Evolutionary conservation across 2,797 vertebrate species (phyloP).

Genomic region (Oreonectes daqikongensis): DNA sequence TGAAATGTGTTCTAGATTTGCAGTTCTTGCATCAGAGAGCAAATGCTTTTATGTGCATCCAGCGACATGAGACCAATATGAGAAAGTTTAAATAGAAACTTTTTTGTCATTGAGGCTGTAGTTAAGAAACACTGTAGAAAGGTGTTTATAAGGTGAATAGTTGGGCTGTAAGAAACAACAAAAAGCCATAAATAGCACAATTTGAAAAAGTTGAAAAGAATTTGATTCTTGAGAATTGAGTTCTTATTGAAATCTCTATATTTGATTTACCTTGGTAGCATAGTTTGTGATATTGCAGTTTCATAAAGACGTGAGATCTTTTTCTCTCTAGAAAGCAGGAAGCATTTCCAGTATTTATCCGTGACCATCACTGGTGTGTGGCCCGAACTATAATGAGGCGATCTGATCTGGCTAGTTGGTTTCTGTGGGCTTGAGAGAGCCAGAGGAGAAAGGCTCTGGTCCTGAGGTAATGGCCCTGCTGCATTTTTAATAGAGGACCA

Average conservation of each 20-base stretch:
- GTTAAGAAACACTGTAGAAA: neutral
- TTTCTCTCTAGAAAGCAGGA: neutral
- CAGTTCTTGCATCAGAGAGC: slow-evolving; percentile 34
- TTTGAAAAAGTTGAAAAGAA: neutral
- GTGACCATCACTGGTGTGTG: slow-evolving; percentile 25
- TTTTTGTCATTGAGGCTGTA: neutral
- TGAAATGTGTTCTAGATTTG: slow-evolving; percentile 41
- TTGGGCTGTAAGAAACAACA: neutral
- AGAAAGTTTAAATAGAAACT: slow-evolving; percentile 7
- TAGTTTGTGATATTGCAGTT: too few relatives aligned
- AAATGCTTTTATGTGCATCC: slow-evolving; percentile 17
- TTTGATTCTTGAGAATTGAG: too few relatives aligned
- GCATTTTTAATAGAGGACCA: slow-evolving; percentile 84
- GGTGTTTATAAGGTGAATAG: neutral
- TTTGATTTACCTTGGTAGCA: too few relatives aligned
- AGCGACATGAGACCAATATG: slow-evolving; percentile 14
- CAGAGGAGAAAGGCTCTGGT: slow-evolving; percentile 69
- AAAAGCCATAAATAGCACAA: neutral
- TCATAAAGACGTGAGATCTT: too few relatives aligned
- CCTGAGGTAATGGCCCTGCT: slow-evolving; percentile 79
- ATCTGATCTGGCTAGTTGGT: slow-evolving; percentile 39
- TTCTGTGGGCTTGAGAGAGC: slow-evolving; percentile 60
- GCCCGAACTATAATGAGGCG: slow-evolving; percentile 20
- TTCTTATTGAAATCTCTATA: too few relatives aligned
- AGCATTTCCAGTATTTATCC: slow-evolving; percentile 14